A percentile compares a stretch with the other conserved stretches of the same genome.
Evolutionary conservation across 2,797 vertebrate genomes (phyloP).

Genomic region (Manis crassicaudata): DNA sequence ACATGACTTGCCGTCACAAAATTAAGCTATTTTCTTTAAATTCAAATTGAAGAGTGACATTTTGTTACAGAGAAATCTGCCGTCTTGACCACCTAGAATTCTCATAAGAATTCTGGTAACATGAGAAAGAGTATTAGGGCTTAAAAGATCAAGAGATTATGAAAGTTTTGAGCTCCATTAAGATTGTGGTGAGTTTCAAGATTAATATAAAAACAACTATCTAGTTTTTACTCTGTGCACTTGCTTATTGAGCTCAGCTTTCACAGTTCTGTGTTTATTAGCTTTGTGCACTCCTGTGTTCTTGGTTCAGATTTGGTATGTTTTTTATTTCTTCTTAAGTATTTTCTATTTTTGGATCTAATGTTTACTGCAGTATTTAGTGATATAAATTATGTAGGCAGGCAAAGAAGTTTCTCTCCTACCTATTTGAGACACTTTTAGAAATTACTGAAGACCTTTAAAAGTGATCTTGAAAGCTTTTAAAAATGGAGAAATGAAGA

Average conservation of each 20-base stretch:
- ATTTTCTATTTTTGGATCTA: conserved; percentile 5
- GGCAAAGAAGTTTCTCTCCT: neutral
- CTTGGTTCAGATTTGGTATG: neutral
- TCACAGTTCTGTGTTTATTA: neutral
- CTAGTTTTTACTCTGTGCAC: neutral
- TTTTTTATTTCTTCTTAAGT: conserved; percentile 26
- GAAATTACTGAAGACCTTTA: conserved; percentile 32
- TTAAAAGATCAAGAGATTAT: neutral
- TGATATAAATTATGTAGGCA: neutral
- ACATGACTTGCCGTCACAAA: neutral
- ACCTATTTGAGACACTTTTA: neutral
- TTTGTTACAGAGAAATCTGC: conserved; percentile 28
- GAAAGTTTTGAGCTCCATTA: neutral
- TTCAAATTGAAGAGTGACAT: neutral
- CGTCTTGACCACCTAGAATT: neutral
- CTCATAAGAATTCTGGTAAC: neutral
- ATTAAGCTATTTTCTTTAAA: conserved; percentile 6
- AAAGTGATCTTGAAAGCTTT: neutral
- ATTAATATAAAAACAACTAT: neutral
- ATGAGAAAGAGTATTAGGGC: neutral
- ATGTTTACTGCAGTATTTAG: neutral
- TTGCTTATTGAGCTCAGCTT: neutral
- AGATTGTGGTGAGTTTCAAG: conserved; percentile 8
- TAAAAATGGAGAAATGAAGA: conserved; percentile 26
- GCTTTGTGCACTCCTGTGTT: neutral